Evolutionary conservation across 2,113 vertebrate genomes (phyloP).

Genomic region (Xyliphius kryptos): DNA sequence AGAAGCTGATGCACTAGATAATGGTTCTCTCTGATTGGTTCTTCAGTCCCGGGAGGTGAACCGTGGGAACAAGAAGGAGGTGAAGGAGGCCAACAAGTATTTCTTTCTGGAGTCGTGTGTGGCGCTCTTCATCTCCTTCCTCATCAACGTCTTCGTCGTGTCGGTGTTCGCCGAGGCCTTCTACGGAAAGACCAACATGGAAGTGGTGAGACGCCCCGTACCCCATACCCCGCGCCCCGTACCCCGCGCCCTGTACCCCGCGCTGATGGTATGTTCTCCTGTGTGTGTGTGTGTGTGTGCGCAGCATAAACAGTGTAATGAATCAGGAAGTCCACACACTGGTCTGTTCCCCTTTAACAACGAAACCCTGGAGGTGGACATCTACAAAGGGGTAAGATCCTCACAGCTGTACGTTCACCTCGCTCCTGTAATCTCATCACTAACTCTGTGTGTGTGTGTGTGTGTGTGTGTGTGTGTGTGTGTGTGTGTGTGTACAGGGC

Average conservation of each 20-base stretch:
- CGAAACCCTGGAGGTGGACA: slow-evolving; percentile 76
- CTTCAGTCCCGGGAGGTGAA: slow-evolving; percentile 83
- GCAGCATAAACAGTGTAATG: slow-evolving; percentile 57
- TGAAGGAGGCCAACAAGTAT: slow-evolving; percentile 90
- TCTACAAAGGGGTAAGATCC: slow-evolving; percentile 96
- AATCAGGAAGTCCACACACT: slow-evolving; percentile 63
- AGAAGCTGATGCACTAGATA: too few relatives aligned
- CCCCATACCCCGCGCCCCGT: too few relatives aligned
- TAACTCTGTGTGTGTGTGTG: slow-evolving; percentile 1
- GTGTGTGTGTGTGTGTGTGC: slow-evolving; percentile 20
- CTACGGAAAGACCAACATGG: slow-evolving; percentile 68
- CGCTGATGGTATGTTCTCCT: too few relatives aligned
- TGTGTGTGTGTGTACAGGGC: slow-evolving; percentile 60
- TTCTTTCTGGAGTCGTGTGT: slow-evolving; percentile 87
- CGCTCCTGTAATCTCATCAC: not conserved
- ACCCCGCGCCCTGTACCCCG: too few relatives aligned
- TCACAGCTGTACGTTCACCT: too few relatives aligned
- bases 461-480: not conserved
- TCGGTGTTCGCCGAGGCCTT: slow-evolving; percentile 88
- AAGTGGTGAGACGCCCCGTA: slow-evolving; percentile 86
- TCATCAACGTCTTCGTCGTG: slow-evolving; percentile 95
- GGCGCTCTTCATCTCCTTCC: slow-evolving; percentile 90
- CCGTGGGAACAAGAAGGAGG: slow-evolving; percentile 73
- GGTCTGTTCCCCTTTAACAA: slow-evolving; percentile 78
- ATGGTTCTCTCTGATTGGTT: slow-evolving; percentile 7